Percentiles rank a stretch among this genome's conserved stretches.
These are phyloP conservation scores for Pogoniulus pusillus DNA, from an alignment of 2,797 vertebrate genomes.

Conservation along the genomic window DNA sequence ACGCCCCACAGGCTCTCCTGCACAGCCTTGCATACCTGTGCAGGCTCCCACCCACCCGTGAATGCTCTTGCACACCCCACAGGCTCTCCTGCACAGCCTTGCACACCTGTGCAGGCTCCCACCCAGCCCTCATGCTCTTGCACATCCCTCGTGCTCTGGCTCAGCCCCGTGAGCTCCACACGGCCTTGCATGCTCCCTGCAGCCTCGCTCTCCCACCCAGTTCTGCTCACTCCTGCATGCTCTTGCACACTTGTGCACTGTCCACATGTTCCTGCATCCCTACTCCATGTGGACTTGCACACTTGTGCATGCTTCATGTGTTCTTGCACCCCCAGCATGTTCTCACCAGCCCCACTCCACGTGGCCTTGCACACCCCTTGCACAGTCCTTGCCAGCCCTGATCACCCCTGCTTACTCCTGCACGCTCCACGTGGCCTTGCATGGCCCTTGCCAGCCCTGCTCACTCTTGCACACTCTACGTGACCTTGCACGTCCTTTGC, in stretches of 20 bases:
- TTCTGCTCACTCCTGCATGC: background rate
- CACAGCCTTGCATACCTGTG: background rate
- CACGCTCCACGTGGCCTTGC: background rate
- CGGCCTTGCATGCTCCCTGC: background rate
- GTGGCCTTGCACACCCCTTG: too few species aligned
- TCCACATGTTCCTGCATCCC: too few species aligned
- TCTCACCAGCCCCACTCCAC: too few species aligned
- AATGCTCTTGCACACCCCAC: background rate
- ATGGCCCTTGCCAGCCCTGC: background rate
- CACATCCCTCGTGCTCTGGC: too few species aligned
- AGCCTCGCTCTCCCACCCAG: background rate
- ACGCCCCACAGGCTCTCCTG: too few species aligned
- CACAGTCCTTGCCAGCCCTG: too few species aligned
- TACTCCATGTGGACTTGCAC: background rate
- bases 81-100: too few species aligned
- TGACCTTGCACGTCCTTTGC: background rate
- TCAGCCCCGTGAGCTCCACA: background rate
- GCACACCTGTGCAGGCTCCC: too few species aligned
- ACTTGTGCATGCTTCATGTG: background rate
- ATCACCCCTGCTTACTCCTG: too few species aligned
- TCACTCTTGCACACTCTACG: fast-evolving
- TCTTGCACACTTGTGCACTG: background rate
- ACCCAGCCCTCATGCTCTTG: background rate
- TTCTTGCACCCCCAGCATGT: too few species aligned
- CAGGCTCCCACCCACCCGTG: background rate